Base-by-base conservation (phyloP, 2,797 vertebrate genomes). In the Characodon lateralis region DNA sequence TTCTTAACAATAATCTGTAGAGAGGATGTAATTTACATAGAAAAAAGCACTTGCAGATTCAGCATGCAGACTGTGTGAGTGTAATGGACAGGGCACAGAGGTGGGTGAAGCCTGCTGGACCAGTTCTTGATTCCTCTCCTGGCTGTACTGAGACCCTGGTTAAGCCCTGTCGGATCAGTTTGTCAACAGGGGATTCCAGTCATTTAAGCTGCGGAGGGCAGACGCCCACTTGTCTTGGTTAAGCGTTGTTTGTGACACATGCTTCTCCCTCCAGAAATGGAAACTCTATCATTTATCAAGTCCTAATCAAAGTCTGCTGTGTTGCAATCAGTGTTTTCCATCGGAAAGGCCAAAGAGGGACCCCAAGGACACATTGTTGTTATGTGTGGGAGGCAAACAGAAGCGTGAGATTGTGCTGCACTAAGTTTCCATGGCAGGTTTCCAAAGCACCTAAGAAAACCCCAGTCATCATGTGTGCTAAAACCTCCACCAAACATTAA, bases 121-220 rank as follows among this genome's bases (percentile, higher is more conserved):
- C 7, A 71, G 77, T 69, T 84, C 35, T 78, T 78, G 13, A 87
- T 79, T 78, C 61, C 85, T 85, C 43, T 76, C 6, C 73, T 82
- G 28, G 75, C 71, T 63, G 35, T 56, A 74, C 72, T 71, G 82
- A 86, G 74, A 71, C 74, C 72, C 28, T 35, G 65, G 81, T 82
- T 89, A 89, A 92, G 83, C 90, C 69, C 69, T 50, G 56, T 18
- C 66, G 79, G 82, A 89, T 85, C 88, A 87, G 73, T 80, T 83
- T 65, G n/a, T 90, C 84, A 82, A 82, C 89, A 78, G 82, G 85
- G 80, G 92, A 91, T 89, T 89, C 82, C 82, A 83, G 73, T 58
- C 69, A 46, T 79, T 79, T 91, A 91, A 94, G 90, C 91, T 74
- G 74, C 69, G 61, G 89, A 90, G 87, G 90, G 91, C 79, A 88